Evolutionary conservation across 2,797 vertebrate genomes (phyloP), one percentile per base, ranked within the genome.

Genomic region (Argyrosomus regius): DNA sequence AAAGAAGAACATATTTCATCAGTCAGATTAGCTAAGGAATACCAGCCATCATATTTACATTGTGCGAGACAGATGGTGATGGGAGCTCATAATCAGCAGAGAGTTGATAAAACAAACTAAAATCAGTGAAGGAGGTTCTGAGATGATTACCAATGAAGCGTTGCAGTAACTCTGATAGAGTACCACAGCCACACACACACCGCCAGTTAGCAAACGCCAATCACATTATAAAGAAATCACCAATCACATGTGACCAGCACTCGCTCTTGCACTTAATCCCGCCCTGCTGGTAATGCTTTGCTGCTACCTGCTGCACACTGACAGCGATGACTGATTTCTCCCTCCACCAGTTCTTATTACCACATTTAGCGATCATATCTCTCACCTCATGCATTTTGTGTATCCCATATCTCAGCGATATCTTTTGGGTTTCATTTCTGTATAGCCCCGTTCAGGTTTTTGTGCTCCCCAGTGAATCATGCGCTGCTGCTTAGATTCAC

Each of bases 101-200:
- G 57, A 61, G 45, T 80, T 82, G 48, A 60, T 76, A 80, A 80
- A 84, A 72, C 78, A 80, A 80, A 84, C 0, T 53, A 35, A 62
- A 83, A 43, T 45, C 56, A 39, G 60, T 24, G 39, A 66, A 50
- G 4, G 26, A 83, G 35, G 50, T 20, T 22, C 41, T 18, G 70
- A 43, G 68, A 60, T 53, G 63, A 77, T 80, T 77, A 76, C 41
- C 43, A 72, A 45, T 52, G 50, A 82, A 41, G 70, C 31, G 6
- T 63, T 6, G 1, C 63, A 46, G 50, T 16, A 49, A 49, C 26
- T 62, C 46, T 41, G 53, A 24, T 52, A 60, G 24, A 20, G 46
- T 60, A 8, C 72, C 48, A 31, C 11, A 59, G 50, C 56, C 48
- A 57, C 39, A 4, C 53, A 45, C 53, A 45, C 67, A 50, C 35